Percentiles rank a stretch among this genome's conserved stretches.
phyloP scores from a whole-genome alignment of 1,140 invertebrate species.

The Subanguina moxae region DNA sequence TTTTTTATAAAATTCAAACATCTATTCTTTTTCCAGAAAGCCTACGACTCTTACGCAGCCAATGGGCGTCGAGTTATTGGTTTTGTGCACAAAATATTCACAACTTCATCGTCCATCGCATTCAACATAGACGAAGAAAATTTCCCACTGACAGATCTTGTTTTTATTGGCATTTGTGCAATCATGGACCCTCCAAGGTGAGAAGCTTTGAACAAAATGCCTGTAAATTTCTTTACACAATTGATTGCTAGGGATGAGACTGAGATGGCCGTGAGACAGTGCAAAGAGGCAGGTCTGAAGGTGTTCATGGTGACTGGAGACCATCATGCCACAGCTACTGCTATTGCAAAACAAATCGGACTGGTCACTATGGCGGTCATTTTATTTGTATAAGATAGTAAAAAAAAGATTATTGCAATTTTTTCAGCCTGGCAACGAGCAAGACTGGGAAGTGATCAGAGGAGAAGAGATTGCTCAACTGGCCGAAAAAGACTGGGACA shows the following conservation, averaged over 20 bases:
- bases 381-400: not conserved
- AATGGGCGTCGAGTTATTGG: constrained; percentile 52
- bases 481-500: constrained; percentile 26
- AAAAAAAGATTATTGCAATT: not conserved
- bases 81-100: constrained; percentile 42
- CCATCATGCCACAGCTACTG: constrained; percentile 51
- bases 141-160: constrained; percentile 19
- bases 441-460: constrained; percentile 44
- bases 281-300: constrained; percentile 53
- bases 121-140: constrained; percentile 31
- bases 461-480: constrained; percentile 42
- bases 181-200: constrained; percentile 33
- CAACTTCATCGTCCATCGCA: constrained; percentile 32
- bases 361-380: constrained; percentile 26
- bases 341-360: constrained; percentile 54
- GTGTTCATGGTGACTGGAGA: constrained; percentile 58
- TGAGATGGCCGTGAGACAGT: constrained; percentile 44
- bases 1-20: too few species aligned
- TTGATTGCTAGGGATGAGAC: constrained; percentile 43
- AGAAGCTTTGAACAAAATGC: not conserved
- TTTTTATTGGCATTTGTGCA: constrained; percentile 32
- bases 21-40: constrained; percentile 27
- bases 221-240: not conserved
- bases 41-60: constrained; percentile 47
- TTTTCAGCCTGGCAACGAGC: not conserved